A percentile compares a stretch with the other conserved stretches of the same genome.
These are phyloP conservation scores for Leptobrachium ailaonicum DNA, from an alignment of 2,113 vertebrate genomes.

Conservation along the genomic window DNA sequence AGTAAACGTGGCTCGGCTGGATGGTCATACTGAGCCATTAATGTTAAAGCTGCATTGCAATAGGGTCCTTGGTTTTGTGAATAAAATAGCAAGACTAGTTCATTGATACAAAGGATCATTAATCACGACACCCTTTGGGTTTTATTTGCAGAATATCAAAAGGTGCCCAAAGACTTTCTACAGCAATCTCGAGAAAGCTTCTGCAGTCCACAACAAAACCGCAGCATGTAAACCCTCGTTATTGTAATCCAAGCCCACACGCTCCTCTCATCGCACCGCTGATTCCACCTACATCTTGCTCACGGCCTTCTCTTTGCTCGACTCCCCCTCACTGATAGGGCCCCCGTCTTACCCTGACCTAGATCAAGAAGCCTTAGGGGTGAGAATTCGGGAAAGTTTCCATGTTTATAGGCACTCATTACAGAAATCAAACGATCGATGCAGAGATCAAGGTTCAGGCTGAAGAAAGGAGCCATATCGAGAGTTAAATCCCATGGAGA, in stretches of 20 bases:
- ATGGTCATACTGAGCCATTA: too few species aligned
- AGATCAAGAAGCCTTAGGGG: slow-evolving; percentile 17
- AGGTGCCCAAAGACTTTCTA: not conserved
- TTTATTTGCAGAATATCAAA: too few species aligned
- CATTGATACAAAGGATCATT: too few species aligned
- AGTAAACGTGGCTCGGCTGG: too few species aligned
- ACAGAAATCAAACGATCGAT: too few species aligned
- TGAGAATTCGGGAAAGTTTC: not conserved
- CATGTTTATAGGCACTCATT: too few species aligned
- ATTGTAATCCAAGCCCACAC: slow-evolving; percentile 39
- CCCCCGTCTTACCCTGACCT: slow-evolving; percentile 27
- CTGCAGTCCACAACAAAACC: slow-evolving; percentile 15
- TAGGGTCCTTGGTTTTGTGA: too few species aligned
- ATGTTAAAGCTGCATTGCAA: too few species aligned
- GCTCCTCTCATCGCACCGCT: slow-evolving; percentile 34
- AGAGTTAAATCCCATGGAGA: not conserved
- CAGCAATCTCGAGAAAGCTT: not conserved
- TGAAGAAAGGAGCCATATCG: too few species aligned
- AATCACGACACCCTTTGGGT: too few species aligned
- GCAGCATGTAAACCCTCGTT: slow-evolving; percentile 28
- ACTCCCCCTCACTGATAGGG: slow-evolving; percentile 8
- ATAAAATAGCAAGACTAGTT: too few species aligned
- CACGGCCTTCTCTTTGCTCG: slow-evolving; percentile 8
- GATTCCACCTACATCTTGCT: slow-evolving; percentile 38
- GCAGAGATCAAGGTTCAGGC: too few species aligned